Evolutionary conservation across 2,888 invertebrate species (phyloP).

Genomic region (Archaeoteleia sp.): DNA sequence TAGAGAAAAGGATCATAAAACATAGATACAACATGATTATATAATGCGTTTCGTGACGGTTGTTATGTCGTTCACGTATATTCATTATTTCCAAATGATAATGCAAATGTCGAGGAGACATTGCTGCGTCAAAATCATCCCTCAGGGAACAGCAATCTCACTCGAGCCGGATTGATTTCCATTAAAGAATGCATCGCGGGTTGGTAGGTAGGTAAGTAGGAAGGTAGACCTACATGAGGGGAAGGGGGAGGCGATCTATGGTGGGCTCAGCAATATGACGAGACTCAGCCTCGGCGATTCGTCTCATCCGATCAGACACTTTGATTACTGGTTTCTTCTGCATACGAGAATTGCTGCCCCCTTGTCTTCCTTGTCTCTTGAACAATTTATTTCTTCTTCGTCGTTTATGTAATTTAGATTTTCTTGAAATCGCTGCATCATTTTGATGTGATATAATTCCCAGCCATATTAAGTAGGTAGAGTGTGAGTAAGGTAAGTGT

Average conservation of each 20-base stretch:
- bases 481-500: too few relatives aligned
- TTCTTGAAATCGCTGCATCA: conserved; percentile 47
- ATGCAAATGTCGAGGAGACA: conserved; percentile 48
- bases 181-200: conserved; percentile 59
- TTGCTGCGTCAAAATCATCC: conserved; percentile 50
- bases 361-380: conserved; percentile 42
- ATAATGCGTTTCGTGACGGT: conserved; percentile 53
- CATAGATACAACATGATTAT: conserved; percentile 32
- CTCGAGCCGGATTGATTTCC: conserved; percentile 63
- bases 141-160: conserved; percentile 50
- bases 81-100: conserved; percentile 50
- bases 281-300: conserved; percentile 56
- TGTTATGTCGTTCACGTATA: conserved; percentile 44
- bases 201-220: conserved; percentile 34
- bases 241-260: conserved; percentile 50
- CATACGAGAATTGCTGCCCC: conserved; percentile 63
- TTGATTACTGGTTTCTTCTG: conserved; percentile 71
- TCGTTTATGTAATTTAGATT: conserved; percentile 49
- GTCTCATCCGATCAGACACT: conserved; percentile 71
- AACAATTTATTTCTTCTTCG: conserved; percentile 48
- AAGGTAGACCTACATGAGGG: conserved; percentile 49
- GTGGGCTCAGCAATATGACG: conserved; percentile 45
- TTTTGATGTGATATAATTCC: conserved; percentile 26
- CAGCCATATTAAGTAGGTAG: neutral
- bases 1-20: too few relatives aligned